phyloP scores from a whole-genome alignment of 2,797 vertebrate species.

The Monodelphis domestica region DNA sequence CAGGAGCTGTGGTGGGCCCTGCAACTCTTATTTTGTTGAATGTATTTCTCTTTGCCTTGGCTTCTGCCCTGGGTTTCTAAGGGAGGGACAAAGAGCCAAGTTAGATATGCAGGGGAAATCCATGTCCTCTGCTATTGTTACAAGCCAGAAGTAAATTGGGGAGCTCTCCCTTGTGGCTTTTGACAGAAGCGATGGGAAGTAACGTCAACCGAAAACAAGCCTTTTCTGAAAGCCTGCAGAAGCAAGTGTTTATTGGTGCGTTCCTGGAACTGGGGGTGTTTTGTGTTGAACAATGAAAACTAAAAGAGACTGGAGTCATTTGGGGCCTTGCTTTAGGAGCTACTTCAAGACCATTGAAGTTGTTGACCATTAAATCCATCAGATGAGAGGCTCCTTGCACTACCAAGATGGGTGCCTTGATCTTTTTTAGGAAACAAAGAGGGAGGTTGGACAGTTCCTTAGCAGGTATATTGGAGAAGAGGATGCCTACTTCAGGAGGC shows the following conservation, averaged over 20 bases:
- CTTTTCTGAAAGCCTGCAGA: background rate
- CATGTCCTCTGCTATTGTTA: conserved; percentile 69
- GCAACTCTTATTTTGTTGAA: background rate
- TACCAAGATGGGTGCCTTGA: background rate
- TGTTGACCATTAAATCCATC: background rate
- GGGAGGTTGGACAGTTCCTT: background rate
- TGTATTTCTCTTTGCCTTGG: conserved; percentile 32
- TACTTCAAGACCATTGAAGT: background rate
- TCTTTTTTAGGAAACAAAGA: background rate
- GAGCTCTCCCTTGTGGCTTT: conserved; percentile 64
- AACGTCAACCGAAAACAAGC: conserved; percentile 17
- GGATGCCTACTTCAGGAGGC: background rate
- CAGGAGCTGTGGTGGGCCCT: background rate
- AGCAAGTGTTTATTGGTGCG: background rate
- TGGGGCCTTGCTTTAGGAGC: background rate
- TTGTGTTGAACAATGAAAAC: background rate
- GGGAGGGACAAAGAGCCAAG: conserved; percentile 70
- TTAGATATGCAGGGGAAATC: conserved; percentile 65
- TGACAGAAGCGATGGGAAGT: conserved; percentile 44
- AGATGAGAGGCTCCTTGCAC: background rate
- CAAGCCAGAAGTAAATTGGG: conserved; percentile 73
- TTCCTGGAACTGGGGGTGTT: background rate
- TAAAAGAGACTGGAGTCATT: background rate
- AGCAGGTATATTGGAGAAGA: background rate
- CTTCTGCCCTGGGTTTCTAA: conserved; percentile 45